These are phyloP conservation scores for Pampusana beccarii DNA, from an alignment of 2,113 vertebrate species.

Conservation along the genomic window DNA sequence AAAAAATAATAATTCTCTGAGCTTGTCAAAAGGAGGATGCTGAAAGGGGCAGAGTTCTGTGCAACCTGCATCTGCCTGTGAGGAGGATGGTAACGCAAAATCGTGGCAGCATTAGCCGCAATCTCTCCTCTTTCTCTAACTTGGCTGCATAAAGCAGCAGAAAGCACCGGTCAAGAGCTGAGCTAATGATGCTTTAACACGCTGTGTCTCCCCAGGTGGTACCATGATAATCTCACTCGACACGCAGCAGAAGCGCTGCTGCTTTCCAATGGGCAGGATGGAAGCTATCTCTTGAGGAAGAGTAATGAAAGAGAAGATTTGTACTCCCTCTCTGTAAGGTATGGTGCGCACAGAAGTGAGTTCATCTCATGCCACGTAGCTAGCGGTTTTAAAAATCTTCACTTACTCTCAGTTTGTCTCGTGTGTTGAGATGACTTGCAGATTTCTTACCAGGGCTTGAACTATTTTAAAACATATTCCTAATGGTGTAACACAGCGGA, in stretches of 20 bases:
- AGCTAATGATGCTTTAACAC: background rate
- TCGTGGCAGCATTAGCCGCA: background rate
- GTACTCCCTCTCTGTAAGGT: conserved; percentile 94
- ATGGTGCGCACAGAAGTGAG: background rate
- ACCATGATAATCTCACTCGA: conserved; percentile 86
- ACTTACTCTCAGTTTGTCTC: background rate
- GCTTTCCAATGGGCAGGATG: conserved; percentile 90
- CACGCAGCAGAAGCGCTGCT: conserved; percentile 93
- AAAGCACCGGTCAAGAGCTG: background rate
- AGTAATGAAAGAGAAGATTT: conserved; percentile 80
- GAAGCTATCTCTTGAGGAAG: conserved; percentile 92
- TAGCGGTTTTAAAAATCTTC: background rate
- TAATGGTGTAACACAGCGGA: background rate
- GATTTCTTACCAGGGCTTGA: background rate
- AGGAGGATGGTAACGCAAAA: background rate
- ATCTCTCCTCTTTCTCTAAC: background rate
- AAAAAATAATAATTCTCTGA: background rate
- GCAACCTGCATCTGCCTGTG: background rate
- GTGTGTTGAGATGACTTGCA: background rate
- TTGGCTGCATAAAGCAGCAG: background rate
- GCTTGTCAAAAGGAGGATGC: rapidly evolving
- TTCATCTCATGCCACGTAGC: background rate
- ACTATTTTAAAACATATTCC: background rate
- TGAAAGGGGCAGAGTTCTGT: background rate
- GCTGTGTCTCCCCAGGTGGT: conserved; percentile 83